Conservation (phyloP, 2,888 invertebrate species). For the Ctena decussata region DNA sequence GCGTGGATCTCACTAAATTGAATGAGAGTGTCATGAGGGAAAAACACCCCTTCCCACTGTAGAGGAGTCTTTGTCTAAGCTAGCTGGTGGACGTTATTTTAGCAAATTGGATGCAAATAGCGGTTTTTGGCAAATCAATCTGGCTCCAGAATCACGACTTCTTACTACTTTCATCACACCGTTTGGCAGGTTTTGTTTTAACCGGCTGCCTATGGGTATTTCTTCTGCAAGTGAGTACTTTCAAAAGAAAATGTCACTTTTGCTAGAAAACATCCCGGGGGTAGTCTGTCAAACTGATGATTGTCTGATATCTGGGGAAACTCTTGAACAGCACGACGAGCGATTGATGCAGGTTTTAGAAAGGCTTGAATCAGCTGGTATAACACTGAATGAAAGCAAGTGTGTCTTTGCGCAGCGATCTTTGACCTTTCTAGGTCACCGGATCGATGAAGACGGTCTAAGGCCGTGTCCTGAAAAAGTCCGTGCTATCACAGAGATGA, state of each 20-base stretch:
- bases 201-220: no score
- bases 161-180: slow-evolving; percentile 58
- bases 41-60: neutral
- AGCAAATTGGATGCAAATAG: no score
- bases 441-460: slow-evolving; percentile 2
- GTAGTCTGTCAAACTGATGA: neutral
- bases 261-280: slow-evolving; percentile 1
- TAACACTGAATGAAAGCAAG: slow-evolving; percentile 59
- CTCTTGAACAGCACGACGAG: neutral
- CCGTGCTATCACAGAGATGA: neutral
- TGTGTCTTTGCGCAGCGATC: slow-evolving; percentile 51
- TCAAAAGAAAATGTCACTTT: neutral
- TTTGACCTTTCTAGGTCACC: slow-evolving; percentile 55
- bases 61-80: neutral
- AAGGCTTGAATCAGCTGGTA: slow-evolving; percentile 36
- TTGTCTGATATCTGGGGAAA: slow-evolving; percentile 10
- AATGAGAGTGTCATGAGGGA: no score
- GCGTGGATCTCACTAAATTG: no score
- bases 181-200: slow-evolving; percentile 53
- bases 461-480: slow-evolving; percentile 25
- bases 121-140: slow-evolving; percentile 66
- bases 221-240: no score
- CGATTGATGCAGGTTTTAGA: neutral
- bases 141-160: slow-evolving; percentile 19
- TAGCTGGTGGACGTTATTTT: slow-evolving; percentile 44